Evolutionary conservation across 2,888 invertebrate species (phyloP).

Genomic region (Odontocolon sp.): DNA sequence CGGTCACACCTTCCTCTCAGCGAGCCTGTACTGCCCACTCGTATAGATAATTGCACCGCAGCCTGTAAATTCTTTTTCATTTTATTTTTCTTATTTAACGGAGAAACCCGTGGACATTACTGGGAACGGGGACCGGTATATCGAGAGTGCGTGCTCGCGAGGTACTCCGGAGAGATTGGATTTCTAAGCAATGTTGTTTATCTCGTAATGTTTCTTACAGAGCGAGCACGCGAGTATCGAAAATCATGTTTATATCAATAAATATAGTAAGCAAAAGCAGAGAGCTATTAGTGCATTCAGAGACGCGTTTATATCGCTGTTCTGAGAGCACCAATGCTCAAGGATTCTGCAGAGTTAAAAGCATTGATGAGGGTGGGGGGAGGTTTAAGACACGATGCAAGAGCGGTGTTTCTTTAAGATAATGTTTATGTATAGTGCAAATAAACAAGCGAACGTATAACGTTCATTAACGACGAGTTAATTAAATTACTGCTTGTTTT

Average conservation of each 20-base stretch:
- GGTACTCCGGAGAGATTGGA: constrained; percentile 22
- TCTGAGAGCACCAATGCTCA: not conserved
- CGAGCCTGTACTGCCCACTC: constrained; percentile 57
- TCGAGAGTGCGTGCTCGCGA: constrained; percentile 14
- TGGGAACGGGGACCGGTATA: not conserved
- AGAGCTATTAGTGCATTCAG: not conserved
- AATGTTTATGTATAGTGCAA: constrained; percentile 12
- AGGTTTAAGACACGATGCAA: too few species aligned
- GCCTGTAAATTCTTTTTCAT: constrained; percentile 1
- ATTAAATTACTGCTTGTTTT: constrained; percentile 43
- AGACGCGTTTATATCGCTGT: not conserved
- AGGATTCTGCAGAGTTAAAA: not conserved
- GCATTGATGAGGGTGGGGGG: too few species aligned
- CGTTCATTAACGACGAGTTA: constrained; percentile 41
- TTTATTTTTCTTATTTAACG: constrained; percentile 9
- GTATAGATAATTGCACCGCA: constrained; percentile 15
- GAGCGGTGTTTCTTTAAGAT: not conserved
- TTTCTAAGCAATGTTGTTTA: constrained; percentile 50
- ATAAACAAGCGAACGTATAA: not conserved
- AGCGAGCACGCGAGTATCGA: not conserved
- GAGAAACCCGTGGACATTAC: not conserved
- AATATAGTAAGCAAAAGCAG: constrained; percentile 8
- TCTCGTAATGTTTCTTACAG: not conserved
- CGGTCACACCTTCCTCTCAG: constrained; percentile 65
- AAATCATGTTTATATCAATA: constrained; percentile 41